Conservation (phyloP, 2,888 invertebrate genomes). For the Scrobipalpa atriplicella region DNA sequence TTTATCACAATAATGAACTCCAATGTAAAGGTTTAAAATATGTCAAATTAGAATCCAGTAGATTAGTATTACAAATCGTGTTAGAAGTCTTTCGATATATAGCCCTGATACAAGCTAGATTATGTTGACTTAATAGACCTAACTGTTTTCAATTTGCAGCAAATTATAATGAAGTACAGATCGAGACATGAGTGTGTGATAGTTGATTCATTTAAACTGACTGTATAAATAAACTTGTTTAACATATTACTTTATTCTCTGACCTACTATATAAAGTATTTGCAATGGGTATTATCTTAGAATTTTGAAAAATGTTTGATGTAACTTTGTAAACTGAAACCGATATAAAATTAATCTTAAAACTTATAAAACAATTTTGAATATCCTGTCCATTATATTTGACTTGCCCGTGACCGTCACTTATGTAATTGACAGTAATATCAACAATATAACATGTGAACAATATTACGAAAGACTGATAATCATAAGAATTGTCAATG, state of each 20-base stretch:
- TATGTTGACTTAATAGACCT: background rate
- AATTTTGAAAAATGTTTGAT: too few species aligned
- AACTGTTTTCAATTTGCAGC: conserved; percentile 6
- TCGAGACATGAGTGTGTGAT: background rate
- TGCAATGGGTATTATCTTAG: too few species aligned
- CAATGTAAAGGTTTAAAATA: too few species aligned
- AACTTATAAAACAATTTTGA: too few species aligned
- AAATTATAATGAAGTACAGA: background rate
- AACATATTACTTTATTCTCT: too few species aligned
- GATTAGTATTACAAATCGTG: too few species aligned
- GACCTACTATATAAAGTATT: too few species aligned
- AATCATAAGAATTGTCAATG: conserved; percentile 14
- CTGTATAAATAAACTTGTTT: background rate
- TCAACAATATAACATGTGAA: too few species aligned
- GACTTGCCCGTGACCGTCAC: conserved; percentile 27
- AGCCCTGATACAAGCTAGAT: background rate
- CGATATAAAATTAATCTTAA: too few species aligned
- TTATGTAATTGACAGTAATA: background rate
- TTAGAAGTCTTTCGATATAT: background rate
- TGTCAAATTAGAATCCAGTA: too few species aligned
- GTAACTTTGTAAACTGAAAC: too few species aligned
- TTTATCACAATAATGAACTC: too few species aligned
- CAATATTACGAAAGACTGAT: background rate
- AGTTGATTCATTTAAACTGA: background rate
- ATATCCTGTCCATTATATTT: background rate